Evolutionary conservation across 2,113 vertebrate genomes (phyloP), one percentile per base, ranked within the genome.

Genomic region (Callipepla squamata): DNA sequence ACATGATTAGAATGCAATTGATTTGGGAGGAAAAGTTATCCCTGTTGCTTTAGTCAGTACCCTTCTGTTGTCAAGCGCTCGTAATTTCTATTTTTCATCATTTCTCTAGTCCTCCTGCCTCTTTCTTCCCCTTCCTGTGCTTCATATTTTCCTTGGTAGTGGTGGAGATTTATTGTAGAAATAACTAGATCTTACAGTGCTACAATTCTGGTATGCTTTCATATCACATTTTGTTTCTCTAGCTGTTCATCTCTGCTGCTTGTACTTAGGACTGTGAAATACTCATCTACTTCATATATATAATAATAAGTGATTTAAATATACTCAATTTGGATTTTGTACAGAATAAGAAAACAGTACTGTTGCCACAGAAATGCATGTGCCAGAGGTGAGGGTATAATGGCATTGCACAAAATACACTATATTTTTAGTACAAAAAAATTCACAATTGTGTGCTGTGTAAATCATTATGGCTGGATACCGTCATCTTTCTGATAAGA

Each of bases 311-410:
- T 18, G 65, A 20, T 61, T 30, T 19, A 28, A 40, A 75, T 86
- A 12, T 42, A 32, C 45, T 0, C 17, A 20, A 14, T 74, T 61
- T 0, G 17, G n/a, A 13, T 74, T 68, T 6, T 8, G 34, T 48
- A 6, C 30, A 62, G 68, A 32, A 34, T 13, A 66, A 66, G 28
- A 3, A 8, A 32, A 15, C 3, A 53, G 61, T 58, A 30, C 5
- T 1, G 0, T 9, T 26, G 0, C 45, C n/a, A n/a, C 58, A 22
- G 12, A 34, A 13, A 30, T 5, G 51, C 45, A 2, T 0, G 0
- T 2, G 76, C 23, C 59, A 51, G 59, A 50, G 53, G 34, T 7
- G 17, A 6, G 47, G 36, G 42, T 5, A 6, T 9, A 8, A 20
- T 5, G 26, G 11, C 38, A 42, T 36, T 36, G 20, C 19, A 30